Percentiles rank a stretch among this genome's conserved stretches.
Conservation (phyloP, 1,140 invertebrate genomes). For the Cydia amplana region DNA sequence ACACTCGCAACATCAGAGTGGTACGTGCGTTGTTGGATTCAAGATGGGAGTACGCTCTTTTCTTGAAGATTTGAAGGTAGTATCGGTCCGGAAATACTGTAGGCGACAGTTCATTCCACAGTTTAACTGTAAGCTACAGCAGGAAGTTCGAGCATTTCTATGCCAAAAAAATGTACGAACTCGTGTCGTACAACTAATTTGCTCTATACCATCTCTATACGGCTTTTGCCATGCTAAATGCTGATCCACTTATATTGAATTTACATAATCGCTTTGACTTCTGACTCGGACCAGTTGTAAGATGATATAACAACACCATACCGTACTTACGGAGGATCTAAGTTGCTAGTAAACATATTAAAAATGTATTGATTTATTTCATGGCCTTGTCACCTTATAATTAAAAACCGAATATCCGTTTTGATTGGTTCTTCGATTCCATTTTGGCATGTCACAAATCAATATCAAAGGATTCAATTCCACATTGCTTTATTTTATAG, state of each 20-base stretch:
- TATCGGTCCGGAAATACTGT: too few species aligned
- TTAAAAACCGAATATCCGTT: background rate
- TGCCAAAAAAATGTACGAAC: too few species aligned
- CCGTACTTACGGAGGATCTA: background rate
- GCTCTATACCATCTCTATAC: background rate
- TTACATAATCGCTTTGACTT: background rate
- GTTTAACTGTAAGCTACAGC: too few species aligned
- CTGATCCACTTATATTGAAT: background rate
- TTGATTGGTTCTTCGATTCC: background rate
- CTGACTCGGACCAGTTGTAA: background rate
- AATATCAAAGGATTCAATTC: too few species aligned
- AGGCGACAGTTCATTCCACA: too few species aligned
- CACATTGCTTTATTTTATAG: too few species aligned
- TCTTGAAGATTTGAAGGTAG: too few species aligned
- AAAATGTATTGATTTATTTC: slow-evolving; percentile 24
- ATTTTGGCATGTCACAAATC: background rate
- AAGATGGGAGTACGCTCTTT: too few species aligned
- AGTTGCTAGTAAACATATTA: slow-evolving; percentile 7
- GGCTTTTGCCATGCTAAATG: background rate
- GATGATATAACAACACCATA: background rate
- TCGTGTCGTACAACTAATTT: too few species aligned
- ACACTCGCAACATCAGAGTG: too few species aligned
- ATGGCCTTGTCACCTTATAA: slow-evolving; percentile 12
- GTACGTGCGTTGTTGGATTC: too few species aligned
- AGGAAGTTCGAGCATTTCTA: too few species aligned